Evolutionary conservation across 1,140 invertebrate species (phyloP).

Genomic region (Cydia pomonella): DNA sequence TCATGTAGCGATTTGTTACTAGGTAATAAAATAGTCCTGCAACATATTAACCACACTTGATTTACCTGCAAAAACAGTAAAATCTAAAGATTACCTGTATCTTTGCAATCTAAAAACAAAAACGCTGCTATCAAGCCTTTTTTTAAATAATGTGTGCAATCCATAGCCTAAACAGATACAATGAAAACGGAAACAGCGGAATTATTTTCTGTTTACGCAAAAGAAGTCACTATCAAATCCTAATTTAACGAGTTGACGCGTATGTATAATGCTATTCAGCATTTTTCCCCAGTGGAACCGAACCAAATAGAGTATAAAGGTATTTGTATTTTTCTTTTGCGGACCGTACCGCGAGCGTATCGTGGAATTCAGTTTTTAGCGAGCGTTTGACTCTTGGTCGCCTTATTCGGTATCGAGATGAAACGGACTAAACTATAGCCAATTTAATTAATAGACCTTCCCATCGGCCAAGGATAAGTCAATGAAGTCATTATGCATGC

Average conservation of each 20-base stretch:
- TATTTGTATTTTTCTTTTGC: conserved; percentile 61
- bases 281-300: conserved; percentile 60
- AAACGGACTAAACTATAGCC: conserved; percentile 53
- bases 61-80: not conserved
- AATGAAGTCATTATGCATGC: conserved; percentile 72
- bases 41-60: not conserved
- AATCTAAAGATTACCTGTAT: not conserved
- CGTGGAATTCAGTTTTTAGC: conserved; percentile 70
- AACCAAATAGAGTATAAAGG: conserved; percentile 53
- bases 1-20: not conserved
- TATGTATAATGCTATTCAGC: conserved; percentile 50
- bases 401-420: conserved; percentile 60
- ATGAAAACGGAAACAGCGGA: conserved; percentile 42
- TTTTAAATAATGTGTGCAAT: not conserved
- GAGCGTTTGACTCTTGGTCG: conserved; percentile 51
- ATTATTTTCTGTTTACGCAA: conserved; percentile 53
- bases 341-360: conserved; percentile 50
- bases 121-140: not conserved
- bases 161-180: conserved; percentile 39
- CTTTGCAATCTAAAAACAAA: conserved; percentile 2
- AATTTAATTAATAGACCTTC: conserved; percentile 69
- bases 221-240: conserved; percentile 54
- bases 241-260: conserved; percentile 59
- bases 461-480: conserved; percentile 45
- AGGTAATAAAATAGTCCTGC: not conserved